A percentile compares a stretch with the other conserved stretches of the same genome.
Evolutionary conservation across 2,113 vertebrate genomes (phyloP).

Genomic region (Lycaon pictus): DNA sequence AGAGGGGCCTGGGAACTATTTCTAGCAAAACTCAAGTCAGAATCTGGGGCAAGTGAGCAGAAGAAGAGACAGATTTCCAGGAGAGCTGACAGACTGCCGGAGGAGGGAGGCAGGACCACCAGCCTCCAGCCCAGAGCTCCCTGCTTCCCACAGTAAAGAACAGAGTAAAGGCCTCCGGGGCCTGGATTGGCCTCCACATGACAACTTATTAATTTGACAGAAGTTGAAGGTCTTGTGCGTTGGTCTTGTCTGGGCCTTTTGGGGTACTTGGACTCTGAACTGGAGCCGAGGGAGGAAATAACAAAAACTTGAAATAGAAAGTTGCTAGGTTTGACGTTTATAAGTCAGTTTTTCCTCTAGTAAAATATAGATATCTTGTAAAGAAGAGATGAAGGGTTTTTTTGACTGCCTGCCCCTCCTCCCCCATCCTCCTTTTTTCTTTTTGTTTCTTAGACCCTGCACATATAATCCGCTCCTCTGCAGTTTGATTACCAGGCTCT

Average conservation of each 20-base stretch:
- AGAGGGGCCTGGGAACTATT: not conserved
- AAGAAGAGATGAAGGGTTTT: not conserved
- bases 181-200: not conserved
- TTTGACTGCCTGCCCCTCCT: not conserved
- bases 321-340: not conserved
- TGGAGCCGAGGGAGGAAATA: not conserved
- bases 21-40: not conserved
- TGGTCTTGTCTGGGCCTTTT: not conserved
- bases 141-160: not conserved
- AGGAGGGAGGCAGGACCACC: not conserved
- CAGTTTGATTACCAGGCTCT: not conserved
- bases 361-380: not conserved
- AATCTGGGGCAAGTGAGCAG: not conserved
- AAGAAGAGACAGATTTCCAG: not conserved
- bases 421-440: not conserved
- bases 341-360: not conserved
- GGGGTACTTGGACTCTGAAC: not conserved
- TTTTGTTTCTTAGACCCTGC: not conserved
- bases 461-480: not conserved
- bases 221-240: not conserved
- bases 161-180: not conserved
- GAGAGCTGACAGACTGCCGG: not conserved
- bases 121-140: not conserved
- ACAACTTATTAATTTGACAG: not conserved
- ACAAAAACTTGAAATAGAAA: constrained; percentile 33